phyloP scores from a whole-genome alignment of 2,888 invertebrate species.

The Diploptera punctata region DNA sequence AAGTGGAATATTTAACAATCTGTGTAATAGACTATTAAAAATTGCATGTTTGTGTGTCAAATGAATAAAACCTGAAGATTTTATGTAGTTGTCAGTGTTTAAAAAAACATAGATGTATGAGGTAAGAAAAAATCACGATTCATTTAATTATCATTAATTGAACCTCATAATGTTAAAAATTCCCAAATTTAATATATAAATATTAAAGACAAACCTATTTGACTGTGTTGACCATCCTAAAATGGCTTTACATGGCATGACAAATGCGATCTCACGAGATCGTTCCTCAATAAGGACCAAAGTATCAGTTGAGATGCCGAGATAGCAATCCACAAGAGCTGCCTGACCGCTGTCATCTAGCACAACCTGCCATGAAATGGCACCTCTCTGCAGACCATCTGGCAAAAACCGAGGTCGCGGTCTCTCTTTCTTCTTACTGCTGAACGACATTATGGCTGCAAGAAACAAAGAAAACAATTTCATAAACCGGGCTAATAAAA shows the following conservation, averaged over 20 bases:
- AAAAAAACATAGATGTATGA: too few species aligned
- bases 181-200: too few species aligned
- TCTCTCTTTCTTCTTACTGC: conserved; percentile 80
- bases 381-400: conserved; percentile 66
- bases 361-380: conserved; percentile 83
- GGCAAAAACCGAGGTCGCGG: conserved; percentile 64
- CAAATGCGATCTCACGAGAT: conserved; percentile 83
- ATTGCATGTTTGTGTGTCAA: too few species aligned
- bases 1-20: too few species aligned
- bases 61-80: too few species aligned
- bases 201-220: conserved; percentile 62
- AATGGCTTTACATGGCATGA: conserved; percentile 82
- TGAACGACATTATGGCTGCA: conserved; percentile 75
- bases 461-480: too few species aligned
- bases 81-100: too few species aligned
- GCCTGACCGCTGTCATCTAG: conserved; percentile 73
- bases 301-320: conserved; percentile 88
- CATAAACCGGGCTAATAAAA: too few species aligned
- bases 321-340: conserved; percentile 73
- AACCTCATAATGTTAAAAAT: too few species aligned
- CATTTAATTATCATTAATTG: too few species aligned
- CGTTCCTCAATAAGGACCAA: conserved; percentile 86
- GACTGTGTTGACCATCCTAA: conserved; percentile 73
- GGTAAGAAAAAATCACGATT: too few species aligned
- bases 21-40: too few species aligned